Evolutionary conservation across 2,888 invertebrate genomes (phyloP).

Genomic region (Volucella bombylans): DNA sequence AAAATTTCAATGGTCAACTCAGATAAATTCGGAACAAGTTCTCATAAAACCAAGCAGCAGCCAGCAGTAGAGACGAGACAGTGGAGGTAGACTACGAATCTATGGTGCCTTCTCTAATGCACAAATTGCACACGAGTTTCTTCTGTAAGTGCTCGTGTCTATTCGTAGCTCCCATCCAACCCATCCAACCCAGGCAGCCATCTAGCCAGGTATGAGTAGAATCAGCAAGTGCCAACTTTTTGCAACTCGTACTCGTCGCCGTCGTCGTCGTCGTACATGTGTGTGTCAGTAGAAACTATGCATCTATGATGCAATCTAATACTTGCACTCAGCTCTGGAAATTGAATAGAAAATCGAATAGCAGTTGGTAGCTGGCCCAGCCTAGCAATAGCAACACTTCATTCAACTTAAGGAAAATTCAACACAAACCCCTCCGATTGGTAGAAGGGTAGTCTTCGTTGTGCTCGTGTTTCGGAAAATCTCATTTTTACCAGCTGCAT

Average conservation of each 20-base stretch:
- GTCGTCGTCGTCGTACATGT: neutral
- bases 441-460: neutral
- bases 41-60: slow-evolving; percentile 59
- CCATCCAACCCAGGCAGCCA: neutral
- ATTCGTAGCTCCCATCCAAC: neutral
- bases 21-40: slow-evolving; percentile 66
- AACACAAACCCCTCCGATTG: neutral
- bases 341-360: slow-evolving; percentile 36
- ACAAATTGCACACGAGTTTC: neutral
- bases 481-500: slow-evolving; percentile 15
- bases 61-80: slow-evolving; percentile 4
- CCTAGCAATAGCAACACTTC: slow-evolving; percentile 18
- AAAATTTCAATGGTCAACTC: slow-evolving; percentile 69
- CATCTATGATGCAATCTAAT: slow-evolving; percentile 66
- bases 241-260: slow-evolving; percentile 17
- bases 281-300: slow-evolving; percentile 23
- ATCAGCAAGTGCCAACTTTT: slow-evolving; percentile 45
- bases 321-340: slow-evolving; percentile 11
- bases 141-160: too few species aligned
- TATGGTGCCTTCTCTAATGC: slow-evolving; percentile 45
- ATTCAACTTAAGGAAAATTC: slow-evolving; percentile 47
- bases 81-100: neutral
- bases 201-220: neutral
- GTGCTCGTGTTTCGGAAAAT: slow-evolving; percentile 59
- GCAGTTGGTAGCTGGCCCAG: neutral